Conservation (phyloP, 1,140 invertebrate genomes). For the Papilio polytes region DNA sequence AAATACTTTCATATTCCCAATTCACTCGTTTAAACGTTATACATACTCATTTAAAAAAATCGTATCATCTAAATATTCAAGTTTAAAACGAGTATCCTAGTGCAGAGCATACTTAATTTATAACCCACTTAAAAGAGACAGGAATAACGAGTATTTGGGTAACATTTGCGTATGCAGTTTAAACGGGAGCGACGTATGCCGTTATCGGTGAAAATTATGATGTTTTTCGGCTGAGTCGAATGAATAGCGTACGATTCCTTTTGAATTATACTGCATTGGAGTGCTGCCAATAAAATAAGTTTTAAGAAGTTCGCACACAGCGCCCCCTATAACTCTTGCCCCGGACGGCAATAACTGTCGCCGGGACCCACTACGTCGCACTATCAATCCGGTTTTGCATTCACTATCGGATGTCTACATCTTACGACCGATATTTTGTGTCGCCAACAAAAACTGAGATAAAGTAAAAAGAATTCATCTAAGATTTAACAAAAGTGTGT, state of each 20-base stretch:
- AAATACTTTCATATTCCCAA: background rate
- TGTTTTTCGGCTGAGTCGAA: conserved; percentile 74
- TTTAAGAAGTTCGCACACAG: conserved; percentile 63
- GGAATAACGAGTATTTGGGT: conserved; percentile 3
- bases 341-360: conserved; percentile 74
- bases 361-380: conserved; percentile 59
- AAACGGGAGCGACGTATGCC: conserved; percentile 56
- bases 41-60: background rate
- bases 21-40: background rate
- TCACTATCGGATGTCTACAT: conserved; percentile 71
- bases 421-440: conserved; percentile 60
- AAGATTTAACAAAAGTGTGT: background rate
- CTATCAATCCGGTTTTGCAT: conserved; percentile 76
- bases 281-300: conserved; percentile 75
- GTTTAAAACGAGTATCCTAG: conserved; percentile 27
- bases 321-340: conserved; percentile 63
- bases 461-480: background rate
- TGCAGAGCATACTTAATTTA: conserved; percentile 22
- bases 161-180: conserved; percentile 40
- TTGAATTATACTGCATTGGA: conserved; percentile 56
- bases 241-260: conserved; percentile 68
- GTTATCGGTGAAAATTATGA: conserved; percentile 71
- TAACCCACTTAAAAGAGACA: conserved; percentile 34
- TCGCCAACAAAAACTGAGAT: conserved; percentile 43
- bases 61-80: conserved; percentile 18